phyloP scores from a whole-genome alignment of 1,140 invertebrate genomes.

The Pseudoatta argentina region DNA sequence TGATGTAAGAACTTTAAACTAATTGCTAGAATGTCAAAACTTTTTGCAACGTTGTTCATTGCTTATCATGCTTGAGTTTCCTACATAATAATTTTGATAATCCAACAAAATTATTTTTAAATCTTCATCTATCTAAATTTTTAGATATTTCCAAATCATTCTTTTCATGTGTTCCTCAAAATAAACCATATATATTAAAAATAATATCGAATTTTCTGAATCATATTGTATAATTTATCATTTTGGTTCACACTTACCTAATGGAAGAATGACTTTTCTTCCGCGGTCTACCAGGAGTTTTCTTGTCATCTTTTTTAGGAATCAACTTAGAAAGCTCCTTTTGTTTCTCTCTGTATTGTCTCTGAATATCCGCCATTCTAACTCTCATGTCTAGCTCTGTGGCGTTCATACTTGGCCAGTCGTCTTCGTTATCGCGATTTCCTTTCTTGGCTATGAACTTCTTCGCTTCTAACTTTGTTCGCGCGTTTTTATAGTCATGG shows the following conservation, averaged over 20 bases:
- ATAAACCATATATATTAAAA: background rate
- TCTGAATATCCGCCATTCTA: constrained; percentile 92
- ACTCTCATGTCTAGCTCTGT: constrained; percentile 93
- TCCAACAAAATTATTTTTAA: too few relatives aligned
- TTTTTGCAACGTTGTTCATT: too few relatives aligned
- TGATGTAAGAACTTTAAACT: too few relatives aligned
- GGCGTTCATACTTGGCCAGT: constrained; percentile 90
- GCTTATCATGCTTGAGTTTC: too few relatives aligned
- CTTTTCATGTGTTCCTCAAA: background rate
- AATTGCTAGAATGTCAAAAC: too few relatives aligned
- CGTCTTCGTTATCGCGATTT: constrained; percentile 80
- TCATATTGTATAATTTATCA: background rate
- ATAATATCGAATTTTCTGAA: background rate
- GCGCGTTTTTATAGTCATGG: constrained; percentile 84
- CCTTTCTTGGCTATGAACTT: constrained; percentile 83
- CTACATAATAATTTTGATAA: too few relatives aligned
- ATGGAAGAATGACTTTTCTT: constrained; percentile 82
- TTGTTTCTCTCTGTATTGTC: constrained; percentile 94
- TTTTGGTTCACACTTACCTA: constrained; percentile 72
- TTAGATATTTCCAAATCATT: too few relatives aligned
- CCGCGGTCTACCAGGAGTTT: constrained; percentile 74
- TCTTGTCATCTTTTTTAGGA: constrained; percentile 86
- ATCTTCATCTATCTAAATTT: too few relatives aligned
- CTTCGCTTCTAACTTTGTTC: constrained; percentile 85
- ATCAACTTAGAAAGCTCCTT: constrained; percentile 91